Percentiles rank a stretch among this genome's conserved stretches.
phyloP scores from a whole-genome alignment of 2,113 vertebrate species.

The Apaloderma vittatum region DNA sequence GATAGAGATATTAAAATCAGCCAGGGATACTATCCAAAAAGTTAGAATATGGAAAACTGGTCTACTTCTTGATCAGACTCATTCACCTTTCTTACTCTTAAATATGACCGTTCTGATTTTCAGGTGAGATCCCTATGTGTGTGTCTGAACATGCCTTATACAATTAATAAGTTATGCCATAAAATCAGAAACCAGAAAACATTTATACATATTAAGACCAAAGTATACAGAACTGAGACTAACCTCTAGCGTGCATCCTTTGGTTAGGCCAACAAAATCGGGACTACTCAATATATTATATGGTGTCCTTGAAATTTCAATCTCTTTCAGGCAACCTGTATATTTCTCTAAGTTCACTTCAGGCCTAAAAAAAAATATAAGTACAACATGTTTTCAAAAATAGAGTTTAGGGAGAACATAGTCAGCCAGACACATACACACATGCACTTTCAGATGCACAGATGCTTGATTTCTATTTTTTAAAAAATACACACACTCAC shows the following conservation, averaged over 20 bases:
- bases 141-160: not conserved
- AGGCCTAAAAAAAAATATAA: conserved; percentile 80
- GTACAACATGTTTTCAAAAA: not conserved
- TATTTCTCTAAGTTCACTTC: conserved; percentile 92
- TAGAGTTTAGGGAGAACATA: not conserved
- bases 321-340: conserved; percentile 93
- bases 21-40: not conserved
- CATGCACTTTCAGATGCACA: not conserved
- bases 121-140: not conserved
- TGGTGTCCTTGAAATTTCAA: conserved; percentile 94
- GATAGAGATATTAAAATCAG: not conserved
- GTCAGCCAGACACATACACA: not conserved
- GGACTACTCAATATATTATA: conserved; percentile 94
- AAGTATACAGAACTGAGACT: conserved; percentile 22
- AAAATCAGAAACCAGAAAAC: not conserved
- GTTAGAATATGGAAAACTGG: not conserved
- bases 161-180: not conserved
- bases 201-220: not conserved
- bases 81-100: not conserved
- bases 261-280: conserved; percentile 93
- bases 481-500: not conserved
- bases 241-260: conserved; percentile 94
- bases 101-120: not conserved
- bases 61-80: not conserved
- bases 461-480: not conserved